Conservation (phyloP, 30 jellyfish, hydroid and myxozoan genomes). For the Cassiopea xamachana region DNA sequence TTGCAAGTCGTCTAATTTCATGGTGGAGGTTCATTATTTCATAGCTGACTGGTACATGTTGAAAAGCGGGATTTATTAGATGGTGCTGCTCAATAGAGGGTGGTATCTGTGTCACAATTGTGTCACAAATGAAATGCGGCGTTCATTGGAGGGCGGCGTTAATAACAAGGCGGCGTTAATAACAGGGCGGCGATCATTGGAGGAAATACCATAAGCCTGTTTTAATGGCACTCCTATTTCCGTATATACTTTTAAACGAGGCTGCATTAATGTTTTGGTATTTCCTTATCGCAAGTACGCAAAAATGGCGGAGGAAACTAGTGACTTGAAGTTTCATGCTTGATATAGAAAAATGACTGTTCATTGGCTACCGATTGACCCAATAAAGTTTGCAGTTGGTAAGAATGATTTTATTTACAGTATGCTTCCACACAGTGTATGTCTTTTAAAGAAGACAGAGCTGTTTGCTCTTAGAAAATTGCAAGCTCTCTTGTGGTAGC, state of each 20-base stretch:
- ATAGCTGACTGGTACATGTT: too few species aligned
- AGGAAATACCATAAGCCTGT: neutral
- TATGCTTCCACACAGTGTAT: neutral
- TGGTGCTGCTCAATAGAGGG: too few species aligned
- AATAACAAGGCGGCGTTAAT: too few species aligned
- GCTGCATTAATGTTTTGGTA: constrained; percentile 6
- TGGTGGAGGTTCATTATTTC: too few species aligned
- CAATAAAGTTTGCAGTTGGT: constrained; percentile 83
- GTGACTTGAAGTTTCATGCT: neutral
- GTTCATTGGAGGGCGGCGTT: too few species aligned
- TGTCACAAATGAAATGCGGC: too few species aligned
- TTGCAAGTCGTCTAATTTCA: too few species aligned
- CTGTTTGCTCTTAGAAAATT: neutral
- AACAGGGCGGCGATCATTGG: too few species aligned
- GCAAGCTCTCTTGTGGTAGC: neutral
- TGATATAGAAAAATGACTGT: constrained; percentile 26
- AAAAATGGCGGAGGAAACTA: neutral
- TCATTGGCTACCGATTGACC: constrained; percentile 60
- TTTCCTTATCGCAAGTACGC: neutral
- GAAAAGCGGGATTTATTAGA: too few species aligned
- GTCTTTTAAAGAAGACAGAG: neutral
- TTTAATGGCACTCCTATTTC: constrained; percentile 6
- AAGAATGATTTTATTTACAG: neutral
- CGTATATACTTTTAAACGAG: neutral
- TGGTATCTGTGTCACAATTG: too few species aligned